Percentiles rank a stretch among this genome's conserved stretches.
Conservation (phyloP, 1,140 invertebrate species). For the Conopomorpha cramerella region DNA sequence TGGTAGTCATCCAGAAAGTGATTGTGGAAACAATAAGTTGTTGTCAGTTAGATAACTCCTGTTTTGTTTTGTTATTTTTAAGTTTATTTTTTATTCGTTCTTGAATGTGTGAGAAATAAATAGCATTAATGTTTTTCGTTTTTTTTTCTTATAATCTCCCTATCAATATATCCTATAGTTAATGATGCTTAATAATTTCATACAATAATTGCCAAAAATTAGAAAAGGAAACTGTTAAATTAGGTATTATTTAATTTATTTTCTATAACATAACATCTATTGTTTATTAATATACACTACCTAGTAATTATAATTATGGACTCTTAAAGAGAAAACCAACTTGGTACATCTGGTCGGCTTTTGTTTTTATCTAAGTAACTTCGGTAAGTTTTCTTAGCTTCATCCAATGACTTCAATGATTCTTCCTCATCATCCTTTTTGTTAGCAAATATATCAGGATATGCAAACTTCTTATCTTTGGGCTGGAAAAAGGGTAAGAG, state of each 20-base stretch:
- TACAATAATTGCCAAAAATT: neutral
- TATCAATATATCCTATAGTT: neutral
- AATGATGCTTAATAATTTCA: neutral
- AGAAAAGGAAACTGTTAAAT: too few relatives aligned
- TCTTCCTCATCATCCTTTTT: slow-evolving; percentile 37
- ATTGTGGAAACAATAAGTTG: too few relatives aligned
- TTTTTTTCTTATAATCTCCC: neutral
- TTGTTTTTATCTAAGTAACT: slow-evolving; percentile 56
- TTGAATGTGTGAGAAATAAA: too few relatives aligned
- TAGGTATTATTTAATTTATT: too few relatives aligned
- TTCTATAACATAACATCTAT: too few relatives aligned
- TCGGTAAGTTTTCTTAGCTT: slow-evolving; percentile 51
- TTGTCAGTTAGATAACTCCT: too few relatives aligned
- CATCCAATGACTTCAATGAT: slow-evolving; percentile 42
- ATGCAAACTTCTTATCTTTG: slow-evolving; percentile 61
- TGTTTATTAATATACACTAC: too few relatives aligned
- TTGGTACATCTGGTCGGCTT: slow-evolving; percentile 57
- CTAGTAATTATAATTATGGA: too few relatives aligned
- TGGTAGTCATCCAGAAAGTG: too few relatives aligned
- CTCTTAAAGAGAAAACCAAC: slow-evolving; percentile 65
- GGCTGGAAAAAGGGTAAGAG: slow-evolving; percentile 61
- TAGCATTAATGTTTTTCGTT: slow-evolving; percentile 1
- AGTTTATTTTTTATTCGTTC: too few relatives aligned
- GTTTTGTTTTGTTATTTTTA: too few relatives aligned
- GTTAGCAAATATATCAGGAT: slow-evolving; percentile 59